Conservation (phyloP, 2,113 vertebrate genomes). For the Paradoxurus hermaphroditus region DNA sequence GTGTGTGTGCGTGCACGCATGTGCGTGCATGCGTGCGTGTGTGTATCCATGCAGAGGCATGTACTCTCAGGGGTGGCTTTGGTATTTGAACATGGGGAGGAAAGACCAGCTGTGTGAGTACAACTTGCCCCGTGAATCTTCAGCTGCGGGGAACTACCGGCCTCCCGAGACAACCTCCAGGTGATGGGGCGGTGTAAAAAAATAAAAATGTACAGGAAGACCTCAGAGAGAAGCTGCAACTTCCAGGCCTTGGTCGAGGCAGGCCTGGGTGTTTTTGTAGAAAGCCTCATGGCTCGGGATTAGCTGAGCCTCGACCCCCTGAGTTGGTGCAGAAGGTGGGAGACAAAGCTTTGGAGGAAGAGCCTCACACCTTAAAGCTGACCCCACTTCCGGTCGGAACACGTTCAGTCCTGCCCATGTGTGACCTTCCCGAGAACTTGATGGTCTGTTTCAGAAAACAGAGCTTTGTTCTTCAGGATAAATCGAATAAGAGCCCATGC, state of each 20-base stretch:
- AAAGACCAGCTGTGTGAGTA: neutral
- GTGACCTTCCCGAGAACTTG: neutral
- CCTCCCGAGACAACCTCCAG: neutral
- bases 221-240: neutral
- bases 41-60: neutral
- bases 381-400: accelerated
- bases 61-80: neutral
- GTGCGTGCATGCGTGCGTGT: neutral
- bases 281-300: neutral
- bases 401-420: neutral
- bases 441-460: neutral
- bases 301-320: accelerated
- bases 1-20: accelerated
- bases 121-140: neutral
- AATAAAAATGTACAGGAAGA: neutral
- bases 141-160: neutral
- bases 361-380: no score
- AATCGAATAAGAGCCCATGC: neutral
- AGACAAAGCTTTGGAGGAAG: neutral
- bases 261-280: neutral
- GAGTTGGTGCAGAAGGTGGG: neutral
- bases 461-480: neutral
- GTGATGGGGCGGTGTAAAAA: neutral
- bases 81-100: neutral
- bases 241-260: no score